phyloP scores from a whole-genome alignment of 2,797 vertebrate genomes.

The Xyrichtys novacula region DNA sequence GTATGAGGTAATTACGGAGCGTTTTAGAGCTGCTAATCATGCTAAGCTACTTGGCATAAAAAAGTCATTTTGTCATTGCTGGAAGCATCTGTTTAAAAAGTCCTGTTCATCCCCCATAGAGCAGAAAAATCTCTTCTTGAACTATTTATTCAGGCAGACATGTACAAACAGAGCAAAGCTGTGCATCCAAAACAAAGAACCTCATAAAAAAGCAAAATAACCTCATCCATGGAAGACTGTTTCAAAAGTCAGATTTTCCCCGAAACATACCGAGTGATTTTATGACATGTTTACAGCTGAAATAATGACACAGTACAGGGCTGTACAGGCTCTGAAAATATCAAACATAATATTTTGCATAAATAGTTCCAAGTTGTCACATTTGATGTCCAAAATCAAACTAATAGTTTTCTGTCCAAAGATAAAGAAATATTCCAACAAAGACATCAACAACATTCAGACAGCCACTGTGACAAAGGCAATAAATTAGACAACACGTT shows the following conservation, averaged over 20 bases:
- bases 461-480: constrained; percentile 20
- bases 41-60: too few relatives aligned
- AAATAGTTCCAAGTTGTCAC: constrained; percentile 11
- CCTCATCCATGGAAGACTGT: background rate
- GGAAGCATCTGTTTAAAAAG: constrained; percentile 1
- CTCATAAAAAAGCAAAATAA: background rate
- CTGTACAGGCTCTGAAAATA: constrained; percentile 6
- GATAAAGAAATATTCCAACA: constrained; percentile 49
- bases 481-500: constrained; percentile 74
- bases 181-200: constrained; percentile 34
- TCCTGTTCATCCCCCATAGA: background rate
- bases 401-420: constrained; percentile 35
- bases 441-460: constrained; percentile 16
- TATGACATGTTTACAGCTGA: background rate
- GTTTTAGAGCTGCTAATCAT: too few relatives aligned
- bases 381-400: constrained; percentile 28
- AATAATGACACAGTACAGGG: constrained; percentile 13
- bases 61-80: background rate
- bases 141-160: too few relatives aligned
- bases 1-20: too few relatives aligned
- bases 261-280: background rate
- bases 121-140: too few relatives aligned
- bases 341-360: constrained; percentile 13
- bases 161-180: background rate
- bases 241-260: constrained; percentile 5